These are phyloP conservation scores for Rhopalosiphum maidis DNA, from an alignment of 1,140 invertebrate genomes.

Conservation along the genomic window DNA sequence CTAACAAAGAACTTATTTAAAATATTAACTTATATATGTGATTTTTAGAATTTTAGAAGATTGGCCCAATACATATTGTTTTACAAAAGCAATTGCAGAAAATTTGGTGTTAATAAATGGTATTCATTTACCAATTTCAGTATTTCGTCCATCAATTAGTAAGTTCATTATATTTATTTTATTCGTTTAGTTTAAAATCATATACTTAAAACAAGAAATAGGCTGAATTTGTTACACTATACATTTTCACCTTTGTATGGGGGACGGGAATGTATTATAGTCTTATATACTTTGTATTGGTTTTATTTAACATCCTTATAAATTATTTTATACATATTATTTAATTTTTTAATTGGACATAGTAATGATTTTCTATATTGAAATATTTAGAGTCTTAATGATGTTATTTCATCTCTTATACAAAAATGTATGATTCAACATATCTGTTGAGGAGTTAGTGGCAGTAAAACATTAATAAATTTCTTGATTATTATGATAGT, in stretches of 20 bases:
- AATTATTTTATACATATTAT: too few species aligned
- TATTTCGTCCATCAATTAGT: slow-evolving; percentile 13
- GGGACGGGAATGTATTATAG: too few species aligned
- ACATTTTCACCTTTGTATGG: too few species aligned
- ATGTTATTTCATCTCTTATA: too few species aligned
- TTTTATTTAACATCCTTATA: too few species aligned
- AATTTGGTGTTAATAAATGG: not conserved
- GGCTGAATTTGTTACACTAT: not conserved
- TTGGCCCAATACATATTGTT: not conserved
- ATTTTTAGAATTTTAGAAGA: not conserved
- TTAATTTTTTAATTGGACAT: not conserved
- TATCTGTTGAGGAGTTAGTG: too few species aligned
- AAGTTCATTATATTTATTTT: not conserved
- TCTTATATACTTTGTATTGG: too few species aligned
- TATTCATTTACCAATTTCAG: not conserved
- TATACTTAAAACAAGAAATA: not conserved
- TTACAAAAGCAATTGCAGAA: not conserved
- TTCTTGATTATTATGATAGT: too few species aligned
- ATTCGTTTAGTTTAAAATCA: not conserved
- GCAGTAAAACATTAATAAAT: too few species aligned
- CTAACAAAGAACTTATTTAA: not conserved
- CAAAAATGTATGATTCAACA: too few species aligned
- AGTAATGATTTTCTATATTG: too few species aligned
- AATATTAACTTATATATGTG: not conserved
- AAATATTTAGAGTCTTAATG: too few species aligned